Base-by-base conservation (phyloP, 2,888 invertebrate species). In the Euzophera pinguis region DNA sequence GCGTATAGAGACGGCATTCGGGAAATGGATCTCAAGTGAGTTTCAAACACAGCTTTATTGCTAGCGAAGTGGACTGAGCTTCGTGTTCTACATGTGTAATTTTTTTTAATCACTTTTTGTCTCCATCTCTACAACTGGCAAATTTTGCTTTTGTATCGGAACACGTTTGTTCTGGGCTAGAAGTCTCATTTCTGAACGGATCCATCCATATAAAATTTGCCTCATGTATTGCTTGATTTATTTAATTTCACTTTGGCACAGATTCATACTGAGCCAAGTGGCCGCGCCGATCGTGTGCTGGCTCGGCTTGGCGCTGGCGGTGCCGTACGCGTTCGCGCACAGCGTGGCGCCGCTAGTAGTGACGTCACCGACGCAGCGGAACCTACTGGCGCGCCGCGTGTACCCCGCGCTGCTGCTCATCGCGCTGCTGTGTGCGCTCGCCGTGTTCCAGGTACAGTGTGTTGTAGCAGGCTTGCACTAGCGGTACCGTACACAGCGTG, bases 1-100 rank as follows among this genome's bases (percentile, higher is more conserved):
- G 96, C 98, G 0, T 99, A 98, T 77, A 93, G 97, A 45, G 98
- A 98, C 73, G 99, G 99, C 0, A 93, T 98, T 42, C 91, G 98
- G 10, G 97, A 98, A 69, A 97, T 99, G 92, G 96, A 98, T 78
- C 91, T 99, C 52, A 93, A 93, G 91, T 91, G 39, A 79, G 84
- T 52, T 3, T 3, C 22, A 22, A 22, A n/a, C n/a, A n/a, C n/a
- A n/a, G n/a, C n/a, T n/a, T n/a, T n/a, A n/a, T n/a, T n/a, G n/a
- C n/a, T n/a, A n/a, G n/a, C n/a, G n/a, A n/a, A n/a, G n/a, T n/a
- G n/a, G n/a, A n/a, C n/a, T n/a, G n/a, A n/a, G n/a, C n/a, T n/a
- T n/a, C n/a, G n/a, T n/a, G n/a, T n/a, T n/a, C n/a, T n/a, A n/a
- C n/a, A n/a, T n/a, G n/a, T n/a, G n/a, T n/a, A n/a, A n/a, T n/a